phyloP scores from a whole-genome alignment of 2,888 invertebrate genomes.

The Harpalus rufipes region DNA sequence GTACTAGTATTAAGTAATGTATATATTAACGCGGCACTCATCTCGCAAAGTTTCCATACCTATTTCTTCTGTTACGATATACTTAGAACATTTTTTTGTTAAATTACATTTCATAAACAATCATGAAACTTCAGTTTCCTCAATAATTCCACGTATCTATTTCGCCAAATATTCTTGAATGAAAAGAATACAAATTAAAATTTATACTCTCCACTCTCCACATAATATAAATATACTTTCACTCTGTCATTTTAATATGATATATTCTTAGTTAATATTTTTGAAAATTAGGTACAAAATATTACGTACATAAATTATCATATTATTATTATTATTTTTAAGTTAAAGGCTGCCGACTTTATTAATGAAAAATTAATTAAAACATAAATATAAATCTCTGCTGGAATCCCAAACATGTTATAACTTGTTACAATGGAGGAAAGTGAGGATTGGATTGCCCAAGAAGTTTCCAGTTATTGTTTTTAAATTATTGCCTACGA shows the following conservation, averaged over 20 bases:
- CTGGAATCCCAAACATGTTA: neutral
- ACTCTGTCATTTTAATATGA: neutral
- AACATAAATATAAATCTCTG: constrained; percentile 30
- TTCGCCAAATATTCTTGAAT: no score
- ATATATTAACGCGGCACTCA: no score
- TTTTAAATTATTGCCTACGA: constrained; percentile 1
- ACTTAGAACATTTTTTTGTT: no score
- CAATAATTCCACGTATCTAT: no score
- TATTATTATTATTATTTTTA: constrained; percentile 1
- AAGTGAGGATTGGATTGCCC: neutral
- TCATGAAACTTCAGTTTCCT: no score
- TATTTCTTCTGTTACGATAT: no score
- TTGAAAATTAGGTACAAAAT: neutral
- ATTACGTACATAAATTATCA: neutral
- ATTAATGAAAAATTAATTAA: constrained; percentile 15
- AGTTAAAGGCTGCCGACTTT: constrained; percentile 20
- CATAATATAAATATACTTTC: neutral
- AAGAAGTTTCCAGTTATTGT: neutral
- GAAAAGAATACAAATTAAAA: no score
- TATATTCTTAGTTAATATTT: neutral
- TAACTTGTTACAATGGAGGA: constrained; percentile 2
- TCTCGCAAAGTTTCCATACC: no score
- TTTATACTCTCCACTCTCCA: no score
- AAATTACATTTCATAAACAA: no score
- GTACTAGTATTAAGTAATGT: no score